phyloP scores from a whole-genome alignment of 2,113 vertebrate species.

The Oryzias javanicus region DNA sequence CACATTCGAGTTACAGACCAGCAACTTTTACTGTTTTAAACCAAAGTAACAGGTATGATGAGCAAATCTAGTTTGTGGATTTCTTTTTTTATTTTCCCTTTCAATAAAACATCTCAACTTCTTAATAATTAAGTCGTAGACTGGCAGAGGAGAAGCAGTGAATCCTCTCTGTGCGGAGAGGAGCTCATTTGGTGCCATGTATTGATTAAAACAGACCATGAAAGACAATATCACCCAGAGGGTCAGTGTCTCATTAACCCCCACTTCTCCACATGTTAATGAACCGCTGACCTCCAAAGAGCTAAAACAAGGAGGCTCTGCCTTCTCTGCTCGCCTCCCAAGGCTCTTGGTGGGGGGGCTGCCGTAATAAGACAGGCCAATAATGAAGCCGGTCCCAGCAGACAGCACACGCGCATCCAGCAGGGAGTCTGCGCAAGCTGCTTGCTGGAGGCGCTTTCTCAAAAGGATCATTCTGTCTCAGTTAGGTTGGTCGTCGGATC shows the following conservation, averaged over 20 bases:
- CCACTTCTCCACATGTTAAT: constrained; percentile 65
- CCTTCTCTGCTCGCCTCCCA: constrained; percentile 13
- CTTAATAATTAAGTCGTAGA: too few relatives aligned
- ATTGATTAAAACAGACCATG: constrained; percentile 68
- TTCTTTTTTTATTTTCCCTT: not conserved
- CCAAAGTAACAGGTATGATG: not conserved
- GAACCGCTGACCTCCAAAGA: constrained; percentile 64
- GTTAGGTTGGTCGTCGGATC: constrained; percentile 6
- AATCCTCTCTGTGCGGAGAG: constrained; percentile 5
- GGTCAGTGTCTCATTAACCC: constrained; percentile 74
- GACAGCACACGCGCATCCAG: constrained; percentile 26
- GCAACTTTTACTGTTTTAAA: constrained; percentile 35
- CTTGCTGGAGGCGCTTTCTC: not conserved
- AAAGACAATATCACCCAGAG: constrained; percentile 51
- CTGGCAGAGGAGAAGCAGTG: not conserved
- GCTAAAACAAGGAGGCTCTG: constrained; percentile 56
- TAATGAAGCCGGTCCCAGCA: constrained; percentile 50
- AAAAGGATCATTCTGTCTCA: constrained; percentile 8
- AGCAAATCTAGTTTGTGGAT: constrained; percentile 1
- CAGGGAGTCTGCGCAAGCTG: constrained; percentile 16
- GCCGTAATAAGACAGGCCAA: constrained; percentile 55
- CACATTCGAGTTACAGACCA: constrained; percentile 28
- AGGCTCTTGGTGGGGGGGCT: constrained; percentile 32
- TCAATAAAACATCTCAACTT: not conserved
- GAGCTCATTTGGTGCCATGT: constrained; percentile 39